Evolutionary conservation across 2,113 vertebrate species (phyloP), one percentile per base, ranked within the genome.

Genomic region (Cryptomyrus ogoouensis): DNA sequence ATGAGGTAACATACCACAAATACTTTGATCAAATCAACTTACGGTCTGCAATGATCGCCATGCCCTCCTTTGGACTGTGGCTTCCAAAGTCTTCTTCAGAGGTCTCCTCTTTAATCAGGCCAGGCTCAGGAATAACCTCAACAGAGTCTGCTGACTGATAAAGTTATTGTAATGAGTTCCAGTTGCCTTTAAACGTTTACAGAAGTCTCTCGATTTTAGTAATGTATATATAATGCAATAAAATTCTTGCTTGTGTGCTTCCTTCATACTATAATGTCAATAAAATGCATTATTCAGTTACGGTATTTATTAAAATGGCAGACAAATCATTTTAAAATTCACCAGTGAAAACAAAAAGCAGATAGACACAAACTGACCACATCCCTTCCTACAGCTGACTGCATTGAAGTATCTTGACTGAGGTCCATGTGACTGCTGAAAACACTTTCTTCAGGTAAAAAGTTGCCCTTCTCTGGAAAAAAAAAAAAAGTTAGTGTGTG

Each of bases 351-450:
- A 12, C 2, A 85, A 47, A 5, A 85, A 47, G 8, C 21, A 47
- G 19, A 44, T 46, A 39, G 31, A 44, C 39, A 17, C 39, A 9
- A 84, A 62, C 89, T 46, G 89, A 89, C 89, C 89, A 85, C 52
- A 35, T 89, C 47, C 50, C 88, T 83, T 77, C 47, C 80, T 49
- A 42, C 49, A 9, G 35, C 49, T 21, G 74, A 52, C 27, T 83
- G 70, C 31, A 50, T 17, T 15, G 89, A 12, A 84, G 89, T 5
- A n/a, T 56, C 89, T 83, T 19, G 58, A 19, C 88, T 50, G 58
- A 92, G 70, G 31, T 93, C 92, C 89, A 94, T 83, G 52, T 91
- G 94, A 15, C 58, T 92, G 27, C 91, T 90, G 87, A 93, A 95
- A 47, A 90, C 88, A 0, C 89, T 92, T 31, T 90, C 94, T 94